Conservation (phyloP, 2,113 vertebrate genomes). For the Peucedramus taeniatus region DNA sequence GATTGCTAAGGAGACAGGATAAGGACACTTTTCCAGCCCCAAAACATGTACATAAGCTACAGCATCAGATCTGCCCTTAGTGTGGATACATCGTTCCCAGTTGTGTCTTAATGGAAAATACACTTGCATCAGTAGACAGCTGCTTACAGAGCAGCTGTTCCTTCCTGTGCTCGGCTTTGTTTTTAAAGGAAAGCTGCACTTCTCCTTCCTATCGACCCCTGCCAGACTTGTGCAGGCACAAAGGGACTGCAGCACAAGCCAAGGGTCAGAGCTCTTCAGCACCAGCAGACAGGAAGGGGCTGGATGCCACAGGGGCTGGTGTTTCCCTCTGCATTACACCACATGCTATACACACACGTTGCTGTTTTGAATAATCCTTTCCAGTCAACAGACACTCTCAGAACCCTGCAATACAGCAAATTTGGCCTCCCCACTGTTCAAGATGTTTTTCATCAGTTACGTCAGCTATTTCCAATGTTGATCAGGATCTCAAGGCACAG, state of each 20-base stretch:
- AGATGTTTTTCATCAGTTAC: not conserved
- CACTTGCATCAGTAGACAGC: not conserved
- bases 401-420: not conserved
- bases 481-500: not conserved
- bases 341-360: accelerated
- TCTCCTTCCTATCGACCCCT: not conserved
- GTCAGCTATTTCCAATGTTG: not conserved
- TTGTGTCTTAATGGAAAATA: not conserved
- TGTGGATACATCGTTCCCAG: not conserved
- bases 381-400: not conserved
- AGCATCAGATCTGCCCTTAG: not conserved
- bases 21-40: not conserved
- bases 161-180: slow-evolving; percentile 22
- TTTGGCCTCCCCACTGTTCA: not conserved
- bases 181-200: not conserved
- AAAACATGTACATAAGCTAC: not conserved
- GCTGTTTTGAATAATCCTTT: not conserved
- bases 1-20: not conserved
- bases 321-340: not conserved
- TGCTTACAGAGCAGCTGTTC: not conserved
- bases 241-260: not conserved
- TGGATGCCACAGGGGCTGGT: not conserved
- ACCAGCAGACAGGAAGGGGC: not conserved
- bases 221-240: not conserved
- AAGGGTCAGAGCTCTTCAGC: not conserved